A percentile compares a stretch with the other conserved stretches of the same genome.
These are phyloP conservation scores for Cyphomyrus plagiostoma DNA, from an alignment of 2,113 vertebrate genomes.

Conservation along the genomic window DNA sequence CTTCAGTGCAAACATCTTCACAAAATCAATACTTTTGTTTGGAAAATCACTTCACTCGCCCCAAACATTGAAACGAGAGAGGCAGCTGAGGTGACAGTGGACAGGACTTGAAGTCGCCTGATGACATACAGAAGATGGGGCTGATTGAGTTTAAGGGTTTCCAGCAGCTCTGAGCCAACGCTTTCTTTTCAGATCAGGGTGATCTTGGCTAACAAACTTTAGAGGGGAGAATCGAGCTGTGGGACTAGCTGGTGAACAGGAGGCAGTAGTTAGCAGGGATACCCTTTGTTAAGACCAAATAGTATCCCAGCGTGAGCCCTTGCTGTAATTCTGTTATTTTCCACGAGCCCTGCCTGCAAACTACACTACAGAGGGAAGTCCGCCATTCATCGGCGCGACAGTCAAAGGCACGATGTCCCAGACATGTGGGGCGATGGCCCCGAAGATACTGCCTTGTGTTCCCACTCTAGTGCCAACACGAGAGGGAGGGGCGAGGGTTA, in stretches of 20 bases:
- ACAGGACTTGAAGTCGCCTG: background rate
- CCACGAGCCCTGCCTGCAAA: background rate
- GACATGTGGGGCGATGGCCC: background rate
- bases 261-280: background rate
- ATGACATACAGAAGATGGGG: background rate
- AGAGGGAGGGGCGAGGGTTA: background rate
- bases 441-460: background rate
- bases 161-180: background rate
- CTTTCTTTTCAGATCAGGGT: background rate
- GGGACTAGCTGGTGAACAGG: background rate
- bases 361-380: background rate
- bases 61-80: background rate
- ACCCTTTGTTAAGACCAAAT: background rate
- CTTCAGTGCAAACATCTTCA: background rate
- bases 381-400: background rate
- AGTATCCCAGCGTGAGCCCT: background rate
- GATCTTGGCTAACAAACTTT: background rate
- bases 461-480: background rate
- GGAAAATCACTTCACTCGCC: background rate
- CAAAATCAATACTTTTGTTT: slow-evolving; percentile 2
- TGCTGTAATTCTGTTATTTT: background rate
- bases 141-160: background rate
- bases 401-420: background rate
- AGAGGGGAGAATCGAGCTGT: background rate
- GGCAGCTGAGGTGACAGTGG: background rate